Base-by-base conservation (phyloP, 1,140 invertebrate species). In the Aphis gossypii region DNA sequence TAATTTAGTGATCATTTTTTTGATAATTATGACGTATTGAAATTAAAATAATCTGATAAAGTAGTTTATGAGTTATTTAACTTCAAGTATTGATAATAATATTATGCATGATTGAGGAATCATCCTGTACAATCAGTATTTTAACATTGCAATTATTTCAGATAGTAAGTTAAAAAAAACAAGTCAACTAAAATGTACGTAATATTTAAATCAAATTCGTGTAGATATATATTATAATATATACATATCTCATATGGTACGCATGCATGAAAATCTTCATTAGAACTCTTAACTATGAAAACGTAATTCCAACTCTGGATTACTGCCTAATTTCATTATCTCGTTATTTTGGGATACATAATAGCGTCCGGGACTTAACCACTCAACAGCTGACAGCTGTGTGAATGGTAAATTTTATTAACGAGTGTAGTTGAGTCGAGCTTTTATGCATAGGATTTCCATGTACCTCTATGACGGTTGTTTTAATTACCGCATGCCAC, bases 401-500 rank as follows among this genome's bases (percentile, higher is more conserved):
- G 46, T 35, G 87, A 88, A 88, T 51, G 46, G 48, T 51, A 38
- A 23, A 54, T 88, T 88, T 88, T 88, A 88, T 88, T 88, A 88
- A 88, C 48, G 87, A 38, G n/a, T 88, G 46, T 51, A 38, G 46
- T 48, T n/a, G 46, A 51, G 6, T 23, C 46, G n/a, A 88, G 87
- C 87, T 88, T 88, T 51, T 88, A 8, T 88, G 3, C n/a, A n/a
- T 2, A 46, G 86, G 87, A 88, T 54, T 54, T 51, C 87, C n/a
- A 54, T 48, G 7, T 46, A 54, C 48, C 46, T 88, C 46, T 21
- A 3, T 35, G 41, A 48, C 48, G n/a, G n/a, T 35, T n/a, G 48
- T 88, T 88, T 88, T 88, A 88, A 88, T 88, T 88, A 88, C 87
- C 87, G 54, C 48, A 54, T 54, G 46, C 87, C 20, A n/a, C 20